Conservation (phyloP, 2,113 vertebrate species). For the Crotophaga sulcirostris region DNA sequence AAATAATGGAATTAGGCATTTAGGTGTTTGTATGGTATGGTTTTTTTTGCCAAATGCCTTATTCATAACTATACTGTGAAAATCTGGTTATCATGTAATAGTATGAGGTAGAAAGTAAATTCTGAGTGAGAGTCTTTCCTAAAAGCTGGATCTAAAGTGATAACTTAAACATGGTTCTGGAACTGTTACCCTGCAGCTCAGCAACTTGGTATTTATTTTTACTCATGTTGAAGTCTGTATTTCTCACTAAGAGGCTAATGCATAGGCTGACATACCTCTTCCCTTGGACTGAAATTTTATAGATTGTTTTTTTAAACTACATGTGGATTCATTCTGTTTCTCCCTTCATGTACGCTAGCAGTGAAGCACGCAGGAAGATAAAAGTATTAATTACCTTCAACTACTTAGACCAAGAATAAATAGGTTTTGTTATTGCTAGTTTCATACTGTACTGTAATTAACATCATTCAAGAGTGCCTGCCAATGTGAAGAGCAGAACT, state of each 20-base stretch:
- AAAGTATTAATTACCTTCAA: conserved; percentile 31
- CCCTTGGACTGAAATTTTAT: not conserved
- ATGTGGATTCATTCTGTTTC: not conserved
- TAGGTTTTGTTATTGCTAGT: conserved; percentile 8
- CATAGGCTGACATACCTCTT: not conserved
- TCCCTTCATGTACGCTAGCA: not conserved
- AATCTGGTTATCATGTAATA: not conserved
- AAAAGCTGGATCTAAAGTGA: not conserved
- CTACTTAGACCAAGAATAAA: not conserved
- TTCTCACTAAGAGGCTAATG: not conserved
- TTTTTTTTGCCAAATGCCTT: not conserved
- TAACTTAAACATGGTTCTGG: not conserved
- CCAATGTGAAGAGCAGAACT: not conserved
- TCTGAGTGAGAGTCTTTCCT: not conserved
- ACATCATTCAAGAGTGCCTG: not conserved
- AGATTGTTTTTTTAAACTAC: not conserved
- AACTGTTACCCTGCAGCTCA: not conserved
- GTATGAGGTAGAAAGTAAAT: not conserved
- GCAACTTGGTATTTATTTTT: not conserved
- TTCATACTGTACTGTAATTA: conserved; percentile 21
- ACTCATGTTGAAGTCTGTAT: not conserved
- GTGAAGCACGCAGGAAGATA: conserved; percentile 1
- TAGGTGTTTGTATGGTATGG: not conserved
- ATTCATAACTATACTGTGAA: not conserved
- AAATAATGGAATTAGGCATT: not conserved